Percentiles rank a stretch among this genome's conserved stretches.
phyloP scores from a whole-genome alignment of 2,888 invertebrate genomes.

The Spilosoma lubricipeda region DNA sequence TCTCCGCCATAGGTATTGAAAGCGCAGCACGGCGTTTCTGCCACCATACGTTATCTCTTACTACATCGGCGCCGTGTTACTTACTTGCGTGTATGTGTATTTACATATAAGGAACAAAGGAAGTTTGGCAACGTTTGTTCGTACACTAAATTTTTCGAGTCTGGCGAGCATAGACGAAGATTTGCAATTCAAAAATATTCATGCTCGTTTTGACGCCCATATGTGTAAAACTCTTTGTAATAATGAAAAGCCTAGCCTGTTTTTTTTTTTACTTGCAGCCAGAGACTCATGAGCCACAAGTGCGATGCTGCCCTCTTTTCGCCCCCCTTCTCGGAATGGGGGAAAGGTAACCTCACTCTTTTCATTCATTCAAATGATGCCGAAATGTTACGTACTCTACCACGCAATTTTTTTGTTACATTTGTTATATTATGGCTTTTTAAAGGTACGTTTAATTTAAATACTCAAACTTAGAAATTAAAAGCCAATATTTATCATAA shows the following conservation, averaged over 20 bases:
- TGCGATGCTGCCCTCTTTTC: too few relatives aligned
- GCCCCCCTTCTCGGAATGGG: too few relatives aligned
- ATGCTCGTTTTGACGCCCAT: slow-evolving; percentile 65
- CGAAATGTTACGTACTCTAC: not conserved
- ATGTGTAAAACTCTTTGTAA: slow-evolving; percentile 38
- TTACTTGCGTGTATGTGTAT: slow-evolving; percentile 51
- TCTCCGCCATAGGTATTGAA: slow-evolving; percentile 20
- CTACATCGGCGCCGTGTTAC: slow-evolving; percentile 62
- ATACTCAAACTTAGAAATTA: not conserved
- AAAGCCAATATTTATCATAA: not conserved
- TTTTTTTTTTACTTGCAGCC: not conserved
- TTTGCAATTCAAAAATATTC: slow-evolving; percentile 71
- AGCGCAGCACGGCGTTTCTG: slow-evolving; percentile 42
- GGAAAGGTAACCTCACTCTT: too few relatives aligned
- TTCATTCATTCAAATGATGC: too few relatives aligned
- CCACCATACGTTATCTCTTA: slow-evolving; percentile 40
- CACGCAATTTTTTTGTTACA: not conserved
- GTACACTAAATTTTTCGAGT: slow-evolving; percentile 65
- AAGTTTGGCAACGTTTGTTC: slow-evolving; percentile 80
- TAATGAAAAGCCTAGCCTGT: not conserved
- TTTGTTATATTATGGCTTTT: not conserved
- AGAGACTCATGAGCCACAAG: not conserved
- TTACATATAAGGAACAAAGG: slow-evolving; percentile 80
- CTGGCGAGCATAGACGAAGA: slow-evolving; percentile 70
- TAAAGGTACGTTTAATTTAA: too few relatives aligned